phyloP scores from a whole-genome alignment of 2,888 invertebrate species.

The Strigamia crassipes region DNA sequence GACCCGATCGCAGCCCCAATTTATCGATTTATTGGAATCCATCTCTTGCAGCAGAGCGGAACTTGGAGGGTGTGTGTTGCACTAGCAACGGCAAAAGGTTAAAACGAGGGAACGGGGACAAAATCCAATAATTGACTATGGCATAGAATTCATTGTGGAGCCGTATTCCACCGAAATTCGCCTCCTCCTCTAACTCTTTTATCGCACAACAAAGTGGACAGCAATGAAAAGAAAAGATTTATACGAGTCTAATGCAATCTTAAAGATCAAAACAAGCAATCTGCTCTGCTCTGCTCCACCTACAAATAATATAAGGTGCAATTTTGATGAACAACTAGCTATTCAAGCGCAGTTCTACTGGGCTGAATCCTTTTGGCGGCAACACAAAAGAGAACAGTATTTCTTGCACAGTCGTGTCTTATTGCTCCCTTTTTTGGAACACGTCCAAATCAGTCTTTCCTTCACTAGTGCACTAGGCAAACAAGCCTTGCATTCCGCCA shows the following conservation, averaged over 20 bases:
- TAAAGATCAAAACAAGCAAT: conserved; percentile 33
- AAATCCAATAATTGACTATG: conserved; percentile 37
- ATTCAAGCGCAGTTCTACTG: neutral
- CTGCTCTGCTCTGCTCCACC: neutral
- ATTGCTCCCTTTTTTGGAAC: conserved; percentile 28
- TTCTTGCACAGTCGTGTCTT: conserved; percentile 12
- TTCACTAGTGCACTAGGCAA: conserved; percentile 7
- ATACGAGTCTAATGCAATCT: conserved; percentile 31
- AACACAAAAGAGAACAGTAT: conserved; percentile 13
- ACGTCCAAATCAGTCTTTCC: neutral
- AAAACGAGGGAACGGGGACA: conserved; percentile 11
- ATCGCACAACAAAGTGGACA: conserved; percentile 7
- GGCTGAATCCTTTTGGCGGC: conserved; percentile 27
- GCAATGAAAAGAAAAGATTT: conserved; percentile 15
- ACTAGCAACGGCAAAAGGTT: conserved; percentile 34
- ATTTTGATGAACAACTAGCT: conserved; percentile 28
- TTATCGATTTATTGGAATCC: conserved; percentile 25
- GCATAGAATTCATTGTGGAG: neutral
- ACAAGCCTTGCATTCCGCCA: conserved; percentile 18
- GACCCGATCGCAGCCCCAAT: conserved; percentile 18
- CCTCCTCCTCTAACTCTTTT: neutral
- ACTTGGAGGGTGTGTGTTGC: conserved; percentile 27
- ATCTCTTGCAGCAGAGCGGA: conserved; percentile 34
- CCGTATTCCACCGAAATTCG: neutral
- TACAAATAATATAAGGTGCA: conserved; percentile 20